Conservation (phyloP, 2,797 vertebrate species). For the Apogon hyalosoma region DNA sequence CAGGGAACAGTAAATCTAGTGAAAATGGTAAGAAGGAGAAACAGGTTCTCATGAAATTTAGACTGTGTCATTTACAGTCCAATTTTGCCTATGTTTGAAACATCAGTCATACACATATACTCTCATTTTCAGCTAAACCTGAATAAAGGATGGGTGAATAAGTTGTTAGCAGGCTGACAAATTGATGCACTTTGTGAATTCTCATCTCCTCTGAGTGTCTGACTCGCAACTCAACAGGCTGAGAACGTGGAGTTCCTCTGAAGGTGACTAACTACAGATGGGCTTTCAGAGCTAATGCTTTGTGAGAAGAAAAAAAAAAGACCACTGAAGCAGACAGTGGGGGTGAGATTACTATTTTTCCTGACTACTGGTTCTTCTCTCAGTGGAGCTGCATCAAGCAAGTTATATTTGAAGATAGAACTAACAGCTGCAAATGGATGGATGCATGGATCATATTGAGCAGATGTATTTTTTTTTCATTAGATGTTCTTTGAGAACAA, state of each 20-base stretch:
- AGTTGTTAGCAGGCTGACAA: background rate
- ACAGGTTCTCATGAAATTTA: conserved; percentile 17
- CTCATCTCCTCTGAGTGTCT: conserved; percentile 6
- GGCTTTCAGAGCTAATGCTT: conserved; percentile 17
- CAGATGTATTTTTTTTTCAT: background rate
- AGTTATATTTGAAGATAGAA: background rate
- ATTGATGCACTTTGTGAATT: conserved; percentile 18
- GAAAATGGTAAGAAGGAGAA: conserved; percentile 21
- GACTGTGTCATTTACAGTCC: conserved; percentile 2
- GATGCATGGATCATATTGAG: background rate
- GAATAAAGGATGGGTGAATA: conserved; percentile 23
- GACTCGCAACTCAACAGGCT: conserved; percentile 39
- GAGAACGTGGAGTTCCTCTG: conserved; percentile 31
- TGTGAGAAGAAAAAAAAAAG: conserved; percentile 27
- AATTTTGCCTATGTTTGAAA: conserved; percentile 28
- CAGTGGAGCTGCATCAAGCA: background rate
- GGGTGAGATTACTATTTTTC: conserved; percentile 11
- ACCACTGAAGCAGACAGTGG: conserved; percentile 21
- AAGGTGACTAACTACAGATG: conserved; percentile 25
- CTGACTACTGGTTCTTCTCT: background rate
- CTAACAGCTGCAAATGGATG: background rate
- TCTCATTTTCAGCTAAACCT: conserved; percentile 8
- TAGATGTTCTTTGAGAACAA: background rate
- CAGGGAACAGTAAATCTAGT: conserved; percentile 8
- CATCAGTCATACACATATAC: conserved; percentile 6